phyloP scores from a whole-genome alignment of 2,888 invertebrate genomes.

The Mythimna lalbum region DNA sequence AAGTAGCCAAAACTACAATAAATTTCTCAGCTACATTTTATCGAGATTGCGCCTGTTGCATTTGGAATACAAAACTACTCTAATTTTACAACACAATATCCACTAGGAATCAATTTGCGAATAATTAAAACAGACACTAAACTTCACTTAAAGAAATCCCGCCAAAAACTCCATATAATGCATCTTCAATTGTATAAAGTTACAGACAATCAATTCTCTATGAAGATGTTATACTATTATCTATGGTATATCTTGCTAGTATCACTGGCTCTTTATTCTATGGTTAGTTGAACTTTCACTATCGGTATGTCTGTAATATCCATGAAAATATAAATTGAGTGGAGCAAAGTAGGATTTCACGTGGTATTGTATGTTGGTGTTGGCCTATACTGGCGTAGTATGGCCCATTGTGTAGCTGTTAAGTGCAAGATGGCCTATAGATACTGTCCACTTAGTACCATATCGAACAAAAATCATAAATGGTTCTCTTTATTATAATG shows the following conservation, averaged over 20 bases:
- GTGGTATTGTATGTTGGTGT: constrained; percentile 16
- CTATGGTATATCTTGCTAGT: not conserved
- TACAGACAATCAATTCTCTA: not conserved
- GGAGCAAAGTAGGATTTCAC: constrained; percentile 9
- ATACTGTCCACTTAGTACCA: not conserved
- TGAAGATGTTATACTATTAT: not conserved
- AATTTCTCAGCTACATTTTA: too few species aligned
- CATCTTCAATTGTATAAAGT: not conserved
- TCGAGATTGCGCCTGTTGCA: too few species aligned
- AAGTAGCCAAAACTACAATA: too few species aligned
- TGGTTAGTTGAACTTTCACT: constrained; percentile 32
- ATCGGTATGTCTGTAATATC: constrained; percentile 7
- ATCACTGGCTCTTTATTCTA: not conserved
- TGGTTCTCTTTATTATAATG: too few species aligned
- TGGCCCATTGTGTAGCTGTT: constrained; percentile 17
- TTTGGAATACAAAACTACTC: too few species aligned
- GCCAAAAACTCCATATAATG: too few species aligned
- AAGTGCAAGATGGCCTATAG: not conserved
- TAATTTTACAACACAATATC: too few species aligned
- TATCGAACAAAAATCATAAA: not conserved
- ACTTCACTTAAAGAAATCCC: too few species aligned
- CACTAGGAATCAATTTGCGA: too few species aligned
- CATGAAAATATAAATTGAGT: constrained; percentile 22
- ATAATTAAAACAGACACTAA: too few species aligned
- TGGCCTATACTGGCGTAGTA: constrained; percentile 3